A percentile compares a stretch with the other conserved stretches of the same genome.
Evolutionary conservation across 2,113 vertebrate genomes (phyloP).

Genomic region (Narcine bancroftii): DNA sequence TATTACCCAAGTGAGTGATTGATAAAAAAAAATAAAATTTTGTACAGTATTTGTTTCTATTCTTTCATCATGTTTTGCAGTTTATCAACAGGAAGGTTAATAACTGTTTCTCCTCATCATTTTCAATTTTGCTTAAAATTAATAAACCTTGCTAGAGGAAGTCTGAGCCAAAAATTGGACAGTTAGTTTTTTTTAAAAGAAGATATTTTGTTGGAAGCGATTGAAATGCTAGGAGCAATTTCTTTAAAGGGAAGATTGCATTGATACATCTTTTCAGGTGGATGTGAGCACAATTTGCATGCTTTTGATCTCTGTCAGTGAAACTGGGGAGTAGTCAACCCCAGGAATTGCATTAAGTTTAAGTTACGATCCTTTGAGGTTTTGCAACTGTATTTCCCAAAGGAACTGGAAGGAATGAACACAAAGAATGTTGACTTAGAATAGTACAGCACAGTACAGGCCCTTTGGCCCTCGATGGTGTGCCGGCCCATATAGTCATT

Average conservation of each 20-base stretch:
- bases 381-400: not conserved
- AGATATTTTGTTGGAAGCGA: not conserved
- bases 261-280: not conserved
- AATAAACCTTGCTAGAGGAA: slow-evolving; percentile 7
- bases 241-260: not conserved
- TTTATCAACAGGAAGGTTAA: slow-evolving; percentile 11
- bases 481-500: no score
- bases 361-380: not conserved
- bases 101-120: not conserved
- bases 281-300: not conserved
- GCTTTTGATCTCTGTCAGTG: not conserved
- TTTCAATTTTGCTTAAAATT: not conserved
- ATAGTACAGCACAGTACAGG: no score
- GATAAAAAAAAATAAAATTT: slow-evolving; percentile 26
- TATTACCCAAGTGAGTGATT: slow-evolving; percentile 9
- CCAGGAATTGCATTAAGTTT: not conserved
- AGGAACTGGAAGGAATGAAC: not conserved
- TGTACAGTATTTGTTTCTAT: slow-evolving; percentile 14
- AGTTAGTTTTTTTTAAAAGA: not conserved
- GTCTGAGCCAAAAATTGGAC: not conserved
- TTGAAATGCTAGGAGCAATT: not conserved
- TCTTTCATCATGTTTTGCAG: not conserved
- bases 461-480: no score
- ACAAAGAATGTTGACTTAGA: no score
- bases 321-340: not conserved